These are phyloP conservation scores for Noctilio leporinus DNA, from an alignment of 2,113 vertebrate species.

Conservation along the genomic window DNA sequence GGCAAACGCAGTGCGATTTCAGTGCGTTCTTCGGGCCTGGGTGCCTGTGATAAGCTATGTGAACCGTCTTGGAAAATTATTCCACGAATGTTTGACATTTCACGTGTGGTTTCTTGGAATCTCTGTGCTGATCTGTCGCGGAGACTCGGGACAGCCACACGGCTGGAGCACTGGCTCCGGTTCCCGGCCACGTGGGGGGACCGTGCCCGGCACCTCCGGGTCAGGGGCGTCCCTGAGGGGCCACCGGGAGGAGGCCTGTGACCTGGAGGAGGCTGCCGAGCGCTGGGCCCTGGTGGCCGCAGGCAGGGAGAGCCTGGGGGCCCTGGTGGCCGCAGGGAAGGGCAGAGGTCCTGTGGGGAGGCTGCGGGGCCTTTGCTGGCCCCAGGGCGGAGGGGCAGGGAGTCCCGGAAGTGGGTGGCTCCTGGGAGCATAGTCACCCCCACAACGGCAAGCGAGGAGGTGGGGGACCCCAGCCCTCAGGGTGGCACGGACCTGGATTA, in stretches of 20 bases:
- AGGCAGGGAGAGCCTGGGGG: background rate
- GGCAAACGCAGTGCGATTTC: background rate
- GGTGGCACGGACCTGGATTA: fast-evolving
- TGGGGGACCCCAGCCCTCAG: background rate
- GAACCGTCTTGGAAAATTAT: background rate
- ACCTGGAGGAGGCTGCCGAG: fast-evolving
- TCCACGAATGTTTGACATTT: background rate
- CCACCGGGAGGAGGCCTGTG: too few species aligned
- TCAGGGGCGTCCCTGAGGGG: background rate
- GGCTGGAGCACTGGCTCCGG: too few species aligned
- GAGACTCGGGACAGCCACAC: background rate
- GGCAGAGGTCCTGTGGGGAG: fast-evolving
- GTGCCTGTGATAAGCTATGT: background rate
- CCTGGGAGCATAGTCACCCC: background rate
- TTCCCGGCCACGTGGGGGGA: fast-evolving
- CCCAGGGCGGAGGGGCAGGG: fast-evolving
- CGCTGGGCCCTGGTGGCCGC: fast-evolving
- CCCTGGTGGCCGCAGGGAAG: background rate
- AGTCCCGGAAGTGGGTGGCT: background rate
- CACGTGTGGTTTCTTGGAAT: background rate
- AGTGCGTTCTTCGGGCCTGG: background rate
- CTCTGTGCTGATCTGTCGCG: fast-evolving
- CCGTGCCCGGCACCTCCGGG: too few species aligned
- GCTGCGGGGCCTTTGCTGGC: background rate
- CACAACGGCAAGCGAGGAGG: background rate